A percentile compares a stretch with the other conserved stretches of the same genome.
Conservation (phyloP, 2,888 invertebrate genomes). For the Chironomus tentans region DNA sequence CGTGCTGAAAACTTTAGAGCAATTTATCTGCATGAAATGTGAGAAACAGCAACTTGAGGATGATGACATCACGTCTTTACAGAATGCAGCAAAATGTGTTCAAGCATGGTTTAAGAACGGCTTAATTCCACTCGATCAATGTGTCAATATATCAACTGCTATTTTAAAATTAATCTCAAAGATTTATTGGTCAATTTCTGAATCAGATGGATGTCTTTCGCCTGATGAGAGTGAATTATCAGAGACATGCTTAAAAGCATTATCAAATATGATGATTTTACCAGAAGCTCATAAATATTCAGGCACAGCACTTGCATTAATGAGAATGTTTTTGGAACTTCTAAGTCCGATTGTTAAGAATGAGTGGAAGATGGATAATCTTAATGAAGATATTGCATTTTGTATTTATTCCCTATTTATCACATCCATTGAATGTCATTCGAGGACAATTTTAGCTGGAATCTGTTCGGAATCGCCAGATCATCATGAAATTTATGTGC, state of each 20-base stretch:
- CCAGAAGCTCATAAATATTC: constrained; percentile 54
- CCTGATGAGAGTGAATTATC: constrained; percentile 49
- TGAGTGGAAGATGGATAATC: constrained; percentile 44
- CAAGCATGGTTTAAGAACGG: constrained; percentile 53
- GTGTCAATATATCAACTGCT: constrained; percentile 38
- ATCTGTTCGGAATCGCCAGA: constrained; percentile 40
- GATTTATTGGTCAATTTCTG: constrained; percentile 41
- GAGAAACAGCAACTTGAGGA: constrained; percentile 36
- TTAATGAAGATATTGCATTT: constrained; percentile 53
- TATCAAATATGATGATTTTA: constrained; percentile 44
- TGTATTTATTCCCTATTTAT: constrained; percentile 59
- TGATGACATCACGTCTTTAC: constrained; percentile 45
- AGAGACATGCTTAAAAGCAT: constrained; percentile 53
- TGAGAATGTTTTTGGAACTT: constrained; percentile 51
- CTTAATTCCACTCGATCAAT: constrained; percentile 39
- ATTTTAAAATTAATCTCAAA: constrained; percentile 42
- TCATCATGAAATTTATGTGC: constrained; percentile 47
- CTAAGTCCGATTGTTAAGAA: constrained; percentile 46
- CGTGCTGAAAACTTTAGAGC: constrained; percentile 38
- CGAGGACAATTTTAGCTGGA: constrained; percentile 43
- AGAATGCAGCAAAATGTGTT: constrained; percentile 48
- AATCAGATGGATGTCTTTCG: constrained; percentile 45
- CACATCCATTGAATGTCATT: constrained; percentile 58
- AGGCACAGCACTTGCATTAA: constrained; percentile 48
- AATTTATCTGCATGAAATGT: constrained; percentile 37